Conservation (phyloP, 2,113 vertebrate genomes). For the Machaerirhynchus nigripectus region DNA sequence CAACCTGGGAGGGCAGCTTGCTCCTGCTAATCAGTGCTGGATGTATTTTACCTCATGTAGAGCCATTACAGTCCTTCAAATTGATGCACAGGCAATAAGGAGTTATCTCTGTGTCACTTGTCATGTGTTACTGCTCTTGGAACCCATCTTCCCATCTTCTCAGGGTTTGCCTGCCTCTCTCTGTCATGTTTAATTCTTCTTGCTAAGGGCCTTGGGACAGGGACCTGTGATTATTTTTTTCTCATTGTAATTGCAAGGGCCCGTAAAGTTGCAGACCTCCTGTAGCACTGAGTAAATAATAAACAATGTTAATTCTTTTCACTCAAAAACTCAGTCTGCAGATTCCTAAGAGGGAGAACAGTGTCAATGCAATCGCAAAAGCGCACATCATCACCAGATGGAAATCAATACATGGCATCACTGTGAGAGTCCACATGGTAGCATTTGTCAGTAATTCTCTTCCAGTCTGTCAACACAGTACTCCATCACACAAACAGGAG, state of each 20-base stretch:
- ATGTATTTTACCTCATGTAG: background rate
- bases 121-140: background rate
- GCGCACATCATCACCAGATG: conserved; percentile 53
- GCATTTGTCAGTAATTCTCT: conserved; percentile 56
- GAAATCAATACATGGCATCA: conserved; percentile 42
- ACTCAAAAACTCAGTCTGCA: conserved; percentile 19
- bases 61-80: background rate
- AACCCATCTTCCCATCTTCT: background rate
- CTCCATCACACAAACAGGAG: conserved; percentile 44
- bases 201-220: background rate
- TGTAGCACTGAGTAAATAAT: background rate
- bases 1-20: background rate
- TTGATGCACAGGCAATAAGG: background rate
- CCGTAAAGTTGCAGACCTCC: background rate
- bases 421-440: conserved; percentile 44
- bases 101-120: background rate
- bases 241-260: background rate
- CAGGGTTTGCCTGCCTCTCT: background rate
- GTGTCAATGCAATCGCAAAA: conserved; percentile 41
- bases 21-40: background rate
- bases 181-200: background rate
- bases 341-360: conserved; percentile 6
- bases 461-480: conserved; percentile 44
- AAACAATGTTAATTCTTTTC: conserved; percentile 13
- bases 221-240: background rate